These are phyloP conservation scores for Syritta pipiens DNA, from an alignment of 2,888 invertebrate species.

Conservation along the genomic window DNA sequence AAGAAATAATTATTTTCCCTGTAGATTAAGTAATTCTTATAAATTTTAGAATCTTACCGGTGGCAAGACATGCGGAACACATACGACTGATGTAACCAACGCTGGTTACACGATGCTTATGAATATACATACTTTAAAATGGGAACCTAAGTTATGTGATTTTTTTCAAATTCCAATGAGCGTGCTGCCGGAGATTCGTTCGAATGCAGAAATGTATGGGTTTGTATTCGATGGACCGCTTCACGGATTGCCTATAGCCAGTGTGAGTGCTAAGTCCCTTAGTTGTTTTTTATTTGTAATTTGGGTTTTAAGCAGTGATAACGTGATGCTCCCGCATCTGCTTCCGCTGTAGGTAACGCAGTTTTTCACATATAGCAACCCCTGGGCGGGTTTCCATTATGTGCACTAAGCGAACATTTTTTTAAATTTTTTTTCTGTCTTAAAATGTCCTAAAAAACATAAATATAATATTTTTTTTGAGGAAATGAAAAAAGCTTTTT, in stretches of 20 bases:
- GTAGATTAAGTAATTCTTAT: too few species aligned
- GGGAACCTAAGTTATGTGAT: slow-evolving; percentile 92
- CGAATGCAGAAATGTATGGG: slow-evolving; percentile 96
- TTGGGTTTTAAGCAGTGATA: too few species aligned
- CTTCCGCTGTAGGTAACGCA: too few species aligned
- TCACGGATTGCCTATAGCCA: slow-evolving; percentile 90
- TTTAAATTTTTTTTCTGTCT: too few species aligned
- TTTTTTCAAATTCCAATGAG: slow-evolving; percentile 92
- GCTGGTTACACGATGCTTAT: slow-evolving; percentile 97
- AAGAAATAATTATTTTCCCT: too few species aligned
- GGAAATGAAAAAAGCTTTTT: too few species aligned
- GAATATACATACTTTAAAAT: slow-evolving; percentile 92
- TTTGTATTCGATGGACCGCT: slow-evolving; percentile 86
- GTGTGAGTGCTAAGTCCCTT: slow-evolving; percentile 81
- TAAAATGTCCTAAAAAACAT: too few species aligned
- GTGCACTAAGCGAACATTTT: too few species aligned
- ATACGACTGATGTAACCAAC: slow-evolving; percentile 97
- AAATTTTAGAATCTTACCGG: slow-evolving; percentile 83
- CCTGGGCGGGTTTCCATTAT: too few species aligned
- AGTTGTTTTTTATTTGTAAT: neutral
- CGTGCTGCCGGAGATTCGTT: slow-evolving; percentile 93
- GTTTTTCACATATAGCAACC: too few species aligned
- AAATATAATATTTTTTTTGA: too few species aligned
- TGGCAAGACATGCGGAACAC: slow-evolving; percentile 83
- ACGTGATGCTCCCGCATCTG: too few species aligned